A percentile compares a stretch with the other conserved stretches of the same genome.
phyloP scores from a whole-genome alignment of 2,888 invertebrate species.

The Schizotus pectinicornis region DNA sequence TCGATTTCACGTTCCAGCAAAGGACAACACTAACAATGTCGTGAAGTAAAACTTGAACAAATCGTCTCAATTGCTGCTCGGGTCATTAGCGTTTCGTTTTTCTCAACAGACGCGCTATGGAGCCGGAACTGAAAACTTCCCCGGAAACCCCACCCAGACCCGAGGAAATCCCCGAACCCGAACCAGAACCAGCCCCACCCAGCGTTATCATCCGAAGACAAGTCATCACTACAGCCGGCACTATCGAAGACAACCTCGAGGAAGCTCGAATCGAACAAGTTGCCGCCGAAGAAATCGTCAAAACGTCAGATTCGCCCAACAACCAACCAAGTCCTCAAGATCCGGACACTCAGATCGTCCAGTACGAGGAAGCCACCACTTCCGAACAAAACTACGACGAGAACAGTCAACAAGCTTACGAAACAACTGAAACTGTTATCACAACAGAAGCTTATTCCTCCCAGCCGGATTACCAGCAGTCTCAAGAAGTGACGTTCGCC shows the following conservation, averaged over 20 bases:
- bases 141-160: constrained; percentile 31
- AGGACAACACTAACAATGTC: neutral
- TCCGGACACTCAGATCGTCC: constrained; percentile 14
- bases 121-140: constrained; percentile 17
- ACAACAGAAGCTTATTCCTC: constrained; percentile 21
- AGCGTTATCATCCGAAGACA: constrained; percentile 44
- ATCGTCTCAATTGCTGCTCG: constrained; percentile 33
- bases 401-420: constrained; percentile 16
- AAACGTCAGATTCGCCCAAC: constrained; percentile 35
- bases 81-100: constrained; percentile 35
- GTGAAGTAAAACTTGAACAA: constrained; percentile 10
- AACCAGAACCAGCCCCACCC: constrained; percentile 13
- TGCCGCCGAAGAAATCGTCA: constrained; percentile 53
- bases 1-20: neutral
- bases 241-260: constrained; percentile 50
- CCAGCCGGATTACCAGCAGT: constrained; percentile 22
- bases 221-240: constrained; percentile 54
- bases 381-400: constrained; percentile 22
- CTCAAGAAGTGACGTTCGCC: constrained; percentile 15
- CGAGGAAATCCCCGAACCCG: constrained; percentile 23
- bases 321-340: constrained; percentile 27
- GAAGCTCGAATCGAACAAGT: constrained; percentile 44
- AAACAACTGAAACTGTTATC: constrained; percentile 25
- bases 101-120: constrained; percentile 7
- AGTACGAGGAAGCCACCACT: constrained; percentile 22